Evolutionary conservation across 2,888 invertebrate genomes (phyloP), one percentile per base, ranked within the genome.

Genomic region (Ormia ochracea): DNA sequence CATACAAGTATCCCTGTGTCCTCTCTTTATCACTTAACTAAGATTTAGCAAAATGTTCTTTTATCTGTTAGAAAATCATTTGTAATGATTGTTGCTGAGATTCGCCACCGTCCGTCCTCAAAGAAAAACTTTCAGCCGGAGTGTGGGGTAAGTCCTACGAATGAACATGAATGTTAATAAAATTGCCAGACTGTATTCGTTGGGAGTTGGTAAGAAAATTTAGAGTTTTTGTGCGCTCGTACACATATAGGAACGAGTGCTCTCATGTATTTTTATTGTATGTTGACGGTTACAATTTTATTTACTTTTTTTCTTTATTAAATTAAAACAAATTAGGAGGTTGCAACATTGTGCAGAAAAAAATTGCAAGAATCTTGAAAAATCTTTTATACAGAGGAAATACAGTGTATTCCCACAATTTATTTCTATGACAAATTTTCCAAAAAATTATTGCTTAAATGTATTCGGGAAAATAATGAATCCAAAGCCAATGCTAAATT

Each of bases 21-120:
- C 63, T 14, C 21, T 73, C 73, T 74, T 80, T 76, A 80, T 80
- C 80, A 80, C 43, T 73, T 76, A 72, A 73, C 68, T 48, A 38
- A 80, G 56, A 80, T 80, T 76, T 73, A 58, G 68, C 80, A 80
- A 80, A 80, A 73, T 80, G 68, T 63, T 76, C 31, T 50, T 58
- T 80, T 80, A 80, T 80, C 80, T 72, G 14, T 21, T 56, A 45
- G n/a, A n/a, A 76, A 76, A 80, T 80, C 72, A 58, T 56, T 76
- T 68, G 56, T 48, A 70, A 69, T 69, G 74, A 65, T 75, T 70
- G 52, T 75, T 70, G 28, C 58, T 41, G 58, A 26, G 52, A 74
- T 36, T 58, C 41, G 36, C 9, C 33, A 26, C 1, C 4, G 12
- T 59, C n/a, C 2, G 6, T 10, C 14, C 28, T 28, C 6, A 4